Base-by-base conservation (phyloP, 2,113 vertebrate species). In the Cochlearius cochlearius region DNA sequence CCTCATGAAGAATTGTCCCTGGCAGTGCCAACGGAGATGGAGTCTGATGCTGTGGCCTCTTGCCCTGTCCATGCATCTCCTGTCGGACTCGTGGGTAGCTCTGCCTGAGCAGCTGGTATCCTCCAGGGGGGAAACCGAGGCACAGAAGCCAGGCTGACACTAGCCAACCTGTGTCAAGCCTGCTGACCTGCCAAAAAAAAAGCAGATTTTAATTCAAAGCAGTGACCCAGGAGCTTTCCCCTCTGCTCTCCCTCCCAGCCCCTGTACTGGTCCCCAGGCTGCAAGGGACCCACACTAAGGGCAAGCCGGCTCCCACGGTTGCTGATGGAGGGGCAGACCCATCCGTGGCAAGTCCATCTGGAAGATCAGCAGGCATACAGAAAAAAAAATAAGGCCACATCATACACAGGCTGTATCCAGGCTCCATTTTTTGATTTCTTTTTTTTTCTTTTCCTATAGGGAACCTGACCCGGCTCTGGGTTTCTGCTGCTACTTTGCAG, bases 401-500 rank as follows among this genome's bases (percentile, higher is more conserved):
- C 43, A 64, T 25, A 68, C 39, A 47, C 34, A 73, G 53, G 15
- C 90, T 90, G 23, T 39, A 90, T 50, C 38, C 60, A 85, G 81
- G 18, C 39, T 91, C 7, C 0, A 34, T 68, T 93, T 60, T 88
- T 94, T 88, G 58, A 77, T 92, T 82, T 81, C 11, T 56, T 67
- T 38, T 43, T 43, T 47, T 78, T 85, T 45, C 36, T 92, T 92
- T 88, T 92, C 91, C 59, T 62, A 3, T 11, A 41, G n/a, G 49
- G 41, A 96, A 53, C 53, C 38, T 56, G 80, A 87, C 84, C 56
- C 1, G 3, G 56, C 66, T 87, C 56, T 76, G 69, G 66, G 58
- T 94, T 92, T 95, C 68, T 92, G 53, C 53, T 45, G 15, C 63
- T 83, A 12, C 55, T 83, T 79, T 86, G 45, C 83, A 90, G 63